Evolutionary conservation across 2,797 vertebrate genomes (phyloP).

Genomic region (Microctenopoma stevenorrisi): DNA sequence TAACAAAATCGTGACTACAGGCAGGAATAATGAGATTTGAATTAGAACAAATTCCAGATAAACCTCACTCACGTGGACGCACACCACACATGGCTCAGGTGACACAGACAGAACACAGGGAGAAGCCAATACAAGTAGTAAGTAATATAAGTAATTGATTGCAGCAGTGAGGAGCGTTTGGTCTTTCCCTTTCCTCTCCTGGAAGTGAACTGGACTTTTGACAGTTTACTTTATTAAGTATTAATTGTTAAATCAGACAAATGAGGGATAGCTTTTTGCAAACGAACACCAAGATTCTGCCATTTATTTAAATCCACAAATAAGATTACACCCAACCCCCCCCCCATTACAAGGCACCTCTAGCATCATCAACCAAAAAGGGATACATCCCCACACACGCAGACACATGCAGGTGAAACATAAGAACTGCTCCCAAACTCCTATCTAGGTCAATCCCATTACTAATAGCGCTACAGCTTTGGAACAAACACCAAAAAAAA

Average conservation of each 20-base stretch:
- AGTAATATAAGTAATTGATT: no score
- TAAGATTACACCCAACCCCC: constrained; percentile 27
- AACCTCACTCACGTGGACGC: no score
- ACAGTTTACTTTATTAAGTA: no score
- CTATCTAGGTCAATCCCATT: constrained; percentile 63
- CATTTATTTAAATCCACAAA: constrained; percentile 39
- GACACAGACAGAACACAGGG: no score
- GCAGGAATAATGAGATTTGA: no score
- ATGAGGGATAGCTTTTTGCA: constrained; percentile 3
- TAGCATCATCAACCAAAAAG: constrained; percentile 28
- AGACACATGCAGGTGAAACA: constrained; percentile 5
- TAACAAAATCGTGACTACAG: no score
- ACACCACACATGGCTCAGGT: no score
- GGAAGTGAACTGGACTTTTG: no score
- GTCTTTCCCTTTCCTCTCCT: no score
- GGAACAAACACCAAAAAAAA: constrained; percentile 32
- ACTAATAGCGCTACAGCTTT: constrained; percentile 29
- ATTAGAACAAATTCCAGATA: no score
- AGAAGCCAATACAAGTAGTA: no score
- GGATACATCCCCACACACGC: neutral
- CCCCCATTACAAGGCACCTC: constrained; percentile 35
- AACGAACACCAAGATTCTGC: constrained; percentile 8
- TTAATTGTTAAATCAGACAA: neutral
- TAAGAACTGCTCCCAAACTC: constrained; percentile 25
- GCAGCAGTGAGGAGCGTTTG: no score